Percentiles rank a stretch among this genome's conserved stretches.
Conservation (phyloP, 2,888 invertebrate species). For the Drosophila neonasuta region DNA sequence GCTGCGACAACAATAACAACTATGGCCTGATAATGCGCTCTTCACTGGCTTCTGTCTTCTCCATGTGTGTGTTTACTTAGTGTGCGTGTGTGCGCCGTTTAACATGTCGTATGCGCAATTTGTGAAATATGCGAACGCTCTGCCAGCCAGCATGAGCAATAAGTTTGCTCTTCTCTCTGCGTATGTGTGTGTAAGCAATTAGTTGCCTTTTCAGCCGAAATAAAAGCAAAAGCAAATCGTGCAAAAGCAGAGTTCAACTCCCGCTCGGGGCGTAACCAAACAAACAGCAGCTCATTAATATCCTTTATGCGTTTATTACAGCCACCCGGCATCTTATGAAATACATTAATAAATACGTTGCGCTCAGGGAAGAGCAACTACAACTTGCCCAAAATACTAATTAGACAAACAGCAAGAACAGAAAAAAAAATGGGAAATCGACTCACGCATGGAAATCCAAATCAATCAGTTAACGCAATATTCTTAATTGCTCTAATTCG, state of each 20-base stretch:
- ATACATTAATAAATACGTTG: conserved; percentile 64
- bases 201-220: conserved; percentile 74
- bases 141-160: conserved; percentile 65
- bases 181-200: conserved; percentile 64
- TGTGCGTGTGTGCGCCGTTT: conserved; percentile 59
- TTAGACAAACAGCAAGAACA: conserved; percentile 48
- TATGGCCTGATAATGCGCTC: conserved; percentile 68
- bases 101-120: conserved; percentile 76
- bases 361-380: conserved; percentile 15
- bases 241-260: conserved; percentile 32
- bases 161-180: conserved; percentile 43
- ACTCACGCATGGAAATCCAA: conserved; percentile 42
- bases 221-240: conserved; percentile 71
- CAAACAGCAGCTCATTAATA: conserved; percentile 74
- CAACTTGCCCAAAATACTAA: conserved; percentile 45
- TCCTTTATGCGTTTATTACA: conserved; percentile 75
- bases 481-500: conserved; percentile 62
- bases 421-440: conserved; percentile 30
- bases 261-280: conserved; percentile 25
- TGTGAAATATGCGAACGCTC: conserved; percentile 69
- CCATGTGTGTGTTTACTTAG: conserved; percentile 21
- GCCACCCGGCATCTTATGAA: conserved; percentile 61
- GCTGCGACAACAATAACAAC: conserved; percentile 47
- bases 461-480: conserved; percentile 68
- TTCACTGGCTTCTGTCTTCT: conserved; percentile 40